phyloP scores from a whole-genome alignment of 92 coral and sea anemone genomes.

The Hydrozoanthus gracilis region DNA sequence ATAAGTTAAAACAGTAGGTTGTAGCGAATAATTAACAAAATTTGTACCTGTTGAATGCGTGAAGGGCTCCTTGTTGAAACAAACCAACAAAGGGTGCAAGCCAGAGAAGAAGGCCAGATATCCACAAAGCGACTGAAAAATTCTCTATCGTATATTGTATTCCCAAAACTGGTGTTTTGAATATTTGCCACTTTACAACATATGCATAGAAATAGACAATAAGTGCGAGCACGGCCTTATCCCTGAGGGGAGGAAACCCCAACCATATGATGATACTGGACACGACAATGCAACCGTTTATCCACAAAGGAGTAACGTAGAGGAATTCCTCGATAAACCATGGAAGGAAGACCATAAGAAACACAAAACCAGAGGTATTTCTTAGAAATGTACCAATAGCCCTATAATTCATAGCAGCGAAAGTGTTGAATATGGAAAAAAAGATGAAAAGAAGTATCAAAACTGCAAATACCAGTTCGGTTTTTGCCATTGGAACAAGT shows the following conservation, averaged over 20 bases:
- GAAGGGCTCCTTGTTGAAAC: background rate
- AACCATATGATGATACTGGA: slow-evolving; percentile 72
- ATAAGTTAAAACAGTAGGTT: background rate
- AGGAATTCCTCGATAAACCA: slow-evolving; percentile 80
- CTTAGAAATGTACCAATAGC: background rate
- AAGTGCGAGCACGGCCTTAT: slow-evolving; percentile 74
- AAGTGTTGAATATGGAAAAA: background rate
- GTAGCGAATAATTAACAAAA: background rate
- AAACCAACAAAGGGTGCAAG: background rate
- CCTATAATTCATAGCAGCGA: background rate
- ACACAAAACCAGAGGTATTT: slow-evolving; percentile 50
- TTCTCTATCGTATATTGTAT: background rate
- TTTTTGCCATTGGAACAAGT: background rate
- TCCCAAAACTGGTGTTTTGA: slow-evolving; percentile 65
- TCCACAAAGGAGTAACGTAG: slow-evolving; percentile 66
- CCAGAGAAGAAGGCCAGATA: background rate
- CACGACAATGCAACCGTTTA: slow-evolving; percentile 49
- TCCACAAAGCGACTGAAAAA: background rate
- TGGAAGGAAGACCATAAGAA: slow-evolving; percentile 82
- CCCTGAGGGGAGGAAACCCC: slow-evolving; percentile 82
- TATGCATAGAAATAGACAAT: slow-evolving; percentile 79
- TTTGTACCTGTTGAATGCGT: background rate
- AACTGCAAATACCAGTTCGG: background rate
- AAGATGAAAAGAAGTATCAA: background rate
- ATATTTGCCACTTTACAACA: slow-evolving; percentile 84